Conservation (phyloP, 2,888 invertebrate genomes). For the Campoplex nolae region DNA sequence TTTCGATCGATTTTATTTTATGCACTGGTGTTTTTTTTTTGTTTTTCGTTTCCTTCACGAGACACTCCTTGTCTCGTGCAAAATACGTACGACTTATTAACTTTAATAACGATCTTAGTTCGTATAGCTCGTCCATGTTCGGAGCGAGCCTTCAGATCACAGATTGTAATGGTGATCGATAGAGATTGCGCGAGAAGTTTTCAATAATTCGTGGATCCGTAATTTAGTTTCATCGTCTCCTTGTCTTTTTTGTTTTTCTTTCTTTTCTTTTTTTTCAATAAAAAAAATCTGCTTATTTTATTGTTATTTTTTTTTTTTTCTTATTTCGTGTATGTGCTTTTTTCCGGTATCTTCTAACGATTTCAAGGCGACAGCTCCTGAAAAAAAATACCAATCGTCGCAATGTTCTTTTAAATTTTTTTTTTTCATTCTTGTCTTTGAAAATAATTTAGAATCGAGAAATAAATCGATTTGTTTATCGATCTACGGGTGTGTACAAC, state of each 20-base stretch:
- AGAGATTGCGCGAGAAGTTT: constrained; percentile 80
- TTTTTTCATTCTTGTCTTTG: constrained; percentile 20
- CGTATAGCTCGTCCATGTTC: constrained; percentile 81
- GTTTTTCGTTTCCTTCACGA: constrained; percentile 5
- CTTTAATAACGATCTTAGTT: constrained; percentile 82
- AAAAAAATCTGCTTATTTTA: constrained; percentile 66
- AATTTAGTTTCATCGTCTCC: constrained; percentile 26
- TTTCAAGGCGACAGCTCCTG: constrained; percentile 85
- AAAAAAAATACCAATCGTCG: constrained; percentile 82
- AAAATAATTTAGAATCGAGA: constrained; percentile 14
- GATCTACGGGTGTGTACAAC: constrained; percentile 42
- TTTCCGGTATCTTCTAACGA: constrained; percentile 81
- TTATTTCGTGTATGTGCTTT: constrained; percentile 72
- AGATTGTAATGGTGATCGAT: constrained; percentile 83
- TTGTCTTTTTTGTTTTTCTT: constrained; percentile 54
- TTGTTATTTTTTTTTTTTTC: constrained; percentile 70
- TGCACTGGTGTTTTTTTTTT: not conserved
- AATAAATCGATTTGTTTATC: constrained; percentile 37
- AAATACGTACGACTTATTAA: constrained; percentile 78
- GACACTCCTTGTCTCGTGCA: constrained; percentile 66
- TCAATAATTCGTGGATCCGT: constrained; percentile 68
- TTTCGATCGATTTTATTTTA: not conserved
- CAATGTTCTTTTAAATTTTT: constrained; percentile 44
- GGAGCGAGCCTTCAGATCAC: constrained; percentile 82
- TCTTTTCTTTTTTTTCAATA: constrained; percentile 52